These are phyloP conservation scores for Enteromius argenteus DNA, from an alignment of 2,797 vertebrate species.

Conservation along the genomic window DNA sequence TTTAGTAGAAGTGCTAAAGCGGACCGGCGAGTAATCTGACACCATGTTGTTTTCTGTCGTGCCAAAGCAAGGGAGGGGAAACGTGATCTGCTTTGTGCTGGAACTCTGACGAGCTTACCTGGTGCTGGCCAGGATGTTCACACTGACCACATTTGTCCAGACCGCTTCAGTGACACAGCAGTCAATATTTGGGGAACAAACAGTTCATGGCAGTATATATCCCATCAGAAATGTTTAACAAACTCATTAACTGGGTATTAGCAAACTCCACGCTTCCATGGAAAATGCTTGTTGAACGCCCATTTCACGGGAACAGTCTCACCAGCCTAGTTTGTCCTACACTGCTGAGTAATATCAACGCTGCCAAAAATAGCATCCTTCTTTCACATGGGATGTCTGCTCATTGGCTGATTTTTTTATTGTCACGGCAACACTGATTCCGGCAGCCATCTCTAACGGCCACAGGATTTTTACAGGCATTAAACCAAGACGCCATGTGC, in stretches of 20 bases:
- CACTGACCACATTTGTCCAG: slow-evolving; percentile 9
- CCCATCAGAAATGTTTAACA: slow-evolving; percentile 48
- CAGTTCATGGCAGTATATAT: slow-evolving; percentile 61
- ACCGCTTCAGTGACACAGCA: slow-evolving; percentile 38
- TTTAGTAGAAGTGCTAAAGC: slow-evolving; percentile 16
- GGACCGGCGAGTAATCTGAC: slow-evolving; percentile 53
- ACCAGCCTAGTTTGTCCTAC: slow-evolving; percentile 62
- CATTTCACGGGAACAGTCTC: slow-evolving; percentile 53
- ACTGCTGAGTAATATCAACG: slow-evolving; percentile 70
- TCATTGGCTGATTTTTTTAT: slow-evolving; percentile 66
- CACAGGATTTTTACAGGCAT: slow-evolving; percentile 33
- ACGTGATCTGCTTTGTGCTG: slow-evolving; percentile 61
- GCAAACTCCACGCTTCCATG: slow-evolving; percentile 65
- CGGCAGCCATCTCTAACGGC: slow-evolving; percentile 46
- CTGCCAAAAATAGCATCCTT: slow-evolving; percentile 72
- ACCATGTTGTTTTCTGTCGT: slow-evolving; percentile 52
- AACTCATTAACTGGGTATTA: slow-evolving; percentile 72
- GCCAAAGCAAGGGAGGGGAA: slow-evolving; percentile 57
- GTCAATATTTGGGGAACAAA: slow-evolving; percentile 55
- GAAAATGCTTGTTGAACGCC: slow-evolving; percentile 55
- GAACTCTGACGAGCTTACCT: slow-evolving; percentile 53
- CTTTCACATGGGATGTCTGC: slow-evolving; percentile 58
- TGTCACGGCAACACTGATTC: slow-evolving; percentile 59
- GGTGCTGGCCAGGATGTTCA: slow-evolving; percentile 38
- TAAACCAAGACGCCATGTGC: slow-evolving; percentile 13